Base-by-base conservation (phyloP, 2,888 invertebrate species). In the Scaptomyza flava region DNA sequence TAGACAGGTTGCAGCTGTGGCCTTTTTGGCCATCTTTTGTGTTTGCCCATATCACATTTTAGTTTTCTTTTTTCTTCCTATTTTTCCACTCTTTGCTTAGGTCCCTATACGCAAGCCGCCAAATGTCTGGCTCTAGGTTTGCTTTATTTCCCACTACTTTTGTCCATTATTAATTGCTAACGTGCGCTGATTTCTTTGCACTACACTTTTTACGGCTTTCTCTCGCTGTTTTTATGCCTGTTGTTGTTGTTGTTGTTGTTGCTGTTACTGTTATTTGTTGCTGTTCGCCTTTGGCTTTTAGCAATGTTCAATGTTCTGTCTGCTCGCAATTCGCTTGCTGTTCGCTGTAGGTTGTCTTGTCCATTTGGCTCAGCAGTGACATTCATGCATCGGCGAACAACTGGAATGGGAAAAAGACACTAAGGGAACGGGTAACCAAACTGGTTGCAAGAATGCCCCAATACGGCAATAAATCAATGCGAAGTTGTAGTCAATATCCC, bases 121-220 rank as follows among this genome's bases (percentile, higher is more conserved):
- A 84, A 84, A 66, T 69, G 68, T 79, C 65, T 78, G 62, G 23
- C 57, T 48, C 2, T 8, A 9, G 41, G 38, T 60, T 60, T 74
- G 68, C 56, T 58, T 58, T 68, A 76, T 68, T 41, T 75, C 61
- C 79, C 74, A 68, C 68, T 83, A 71, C 85, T 84, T 81, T 72
- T 50, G 68, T 51, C 86, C 84, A 78, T 89, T 84, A 84, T 84
- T 84, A 89, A 84, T 89, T 84, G 84, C 84, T 78, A 87, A 87
- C 85, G 87, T 84, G 84, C 84, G 89, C 81, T 84, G 87, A 84
- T 88, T 88, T 84, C 81, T 78, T 68, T 80, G 75, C 75, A 51
- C 51, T 83, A 84, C 63, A 64, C 68, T 72, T 83, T 83, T 88
- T 82, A 74, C 78, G 50, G 61, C 38, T 51, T 50, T 38, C 36